Conservation (phyloP, 2,113 vertebrate species). For the Hemibagrus wyckioides region DNA sequence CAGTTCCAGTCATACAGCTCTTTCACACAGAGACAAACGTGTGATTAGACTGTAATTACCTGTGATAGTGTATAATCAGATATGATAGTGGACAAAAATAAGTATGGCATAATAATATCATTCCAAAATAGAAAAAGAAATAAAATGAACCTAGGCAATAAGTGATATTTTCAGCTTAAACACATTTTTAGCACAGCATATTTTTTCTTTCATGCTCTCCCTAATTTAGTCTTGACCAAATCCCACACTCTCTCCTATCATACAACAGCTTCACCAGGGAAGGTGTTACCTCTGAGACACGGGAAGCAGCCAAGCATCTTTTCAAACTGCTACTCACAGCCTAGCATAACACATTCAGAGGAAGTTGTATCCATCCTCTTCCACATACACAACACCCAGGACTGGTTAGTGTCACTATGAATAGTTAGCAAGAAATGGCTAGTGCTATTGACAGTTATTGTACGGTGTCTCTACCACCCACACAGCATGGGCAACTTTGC, state of each 20-base stretch:
- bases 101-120: background rate
- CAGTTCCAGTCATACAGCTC: constrained; percentile 14
- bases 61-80: constrained; percentile 6
- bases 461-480: background rate
- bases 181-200: background rate
- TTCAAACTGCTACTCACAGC: background rate
- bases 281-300: background rate
- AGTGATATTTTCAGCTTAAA: background rate
- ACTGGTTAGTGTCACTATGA: background rate
- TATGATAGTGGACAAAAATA: background rate
- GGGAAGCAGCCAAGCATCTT: background rate
- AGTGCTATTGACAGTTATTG: background rate
- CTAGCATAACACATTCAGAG: background rate
- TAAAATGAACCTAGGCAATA: background rate
- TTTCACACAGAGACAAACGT: background rate
- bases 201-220: background rate
- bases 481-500: background rate
- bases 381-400: background rate
- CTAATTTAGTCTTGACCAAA: background rate
- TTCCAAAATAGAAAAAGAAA: background rate
- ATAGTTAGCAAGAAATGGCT: background rate
- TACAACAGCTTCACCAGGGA: background rate
- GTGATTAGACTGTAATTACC: constrained; percentile 10
- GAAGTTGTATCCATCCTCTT: background rate
- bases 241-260: background rate